Evolutionary conservation across 2,888 invertebrate species (phyloP).

Genomic region (Hedya salicella): DNA sequence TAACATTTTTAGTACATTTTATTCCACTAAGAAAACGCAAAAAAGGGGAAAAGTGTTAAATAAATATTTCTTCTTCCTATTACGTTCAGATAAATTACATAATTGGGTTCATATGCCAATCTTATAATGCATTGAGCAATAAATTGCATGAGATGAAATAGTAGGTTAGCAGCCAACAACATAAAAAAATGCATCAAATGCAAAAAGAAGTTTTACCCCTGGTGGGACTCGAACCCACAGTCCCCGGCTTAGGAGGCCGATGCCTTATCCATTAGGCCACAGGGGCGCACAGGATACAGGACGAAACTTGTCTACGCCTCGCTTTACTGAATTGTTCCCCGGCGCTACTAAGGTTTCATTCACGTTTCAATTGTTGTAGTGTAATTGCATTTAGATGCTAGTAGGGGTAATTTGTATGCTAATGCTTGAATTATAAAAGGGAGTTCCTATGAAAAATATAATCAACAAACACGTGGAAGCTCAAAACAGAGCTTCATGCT

Average conservation of each 20-base stretch:
- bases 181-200: not conserved
- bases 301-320: conserved; percentile 34
- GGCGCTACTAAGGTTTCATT: conserved; percentile 17
- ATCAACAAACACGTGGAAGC: too few species aligned
- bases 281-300: conserved; percentile 76
- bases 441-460: not conserved
- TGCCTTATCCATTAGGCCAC: conserved; percentile 92
- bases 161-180: not conserved
- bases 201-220: conserved; percentile 76
- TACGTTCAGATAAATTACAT: too few species aligned
- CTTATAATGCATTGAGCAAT: too few species aligned
- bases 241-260: conserved; percentile 92
- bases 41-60: too few species aligned
- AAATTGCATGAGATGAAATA: not conserved
- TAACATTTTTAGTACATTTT: too few species aligned
- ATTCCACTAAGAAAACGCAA: too few species aligned
- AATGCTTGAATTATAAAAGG: not conserved
- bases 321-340: not conserved
- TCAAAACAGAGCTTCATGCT: not conserved
- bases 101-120: too few species aligned
- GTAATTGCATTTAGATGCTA: conserved; percentile 9
- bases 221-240: conserved; percentile 91
- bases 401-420: not conserved
- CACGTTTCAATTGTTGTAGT: not conserved
- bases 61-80: too few species aligned